These are phyloP conservation scores for Tetheella fluctuosa DNA, from an alignment of 2,888 invertebrate genomes.

Conservation along the genomic window DNA sequence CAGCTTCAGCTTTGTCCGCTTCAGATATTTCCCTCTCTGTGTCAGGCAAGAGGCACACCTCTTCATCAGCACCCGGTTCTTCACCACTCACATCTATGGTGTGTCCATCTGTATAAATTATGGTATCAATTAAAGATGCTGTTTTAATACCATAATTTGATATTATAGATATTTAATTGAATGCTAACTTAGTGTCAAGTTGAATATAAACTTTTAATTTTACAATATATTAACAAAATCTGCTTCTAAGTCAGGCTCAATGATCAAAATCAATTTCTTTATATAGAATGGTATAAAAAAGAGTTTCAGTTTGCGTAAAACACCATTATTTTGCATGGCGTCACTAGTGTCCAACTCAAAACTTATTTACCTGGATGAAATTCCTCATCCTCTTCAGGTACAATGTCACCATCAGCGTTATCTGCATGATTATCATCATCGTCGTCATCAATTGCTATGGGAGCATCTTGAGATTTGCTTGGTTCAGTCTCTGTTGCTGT, in stretches of 20 bases:
- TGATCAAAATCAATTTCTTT: no score
- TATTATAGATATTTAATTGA: no score
- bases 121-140: not conserved
- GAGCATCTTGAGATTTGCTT: slow-evolving; percentile 43
- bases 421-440: slow-evolving; percentile 62
- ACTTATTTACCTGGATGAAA: slow-evolving; percentile 33
- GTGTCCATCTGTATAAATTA: not conserved
- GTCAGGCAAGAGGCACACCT: slow-evolving; percentile 88
- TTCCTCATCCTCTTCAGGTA: slow-evolving; percentile 57
- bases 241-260: no score
- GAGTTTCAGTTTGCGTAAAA: no score
- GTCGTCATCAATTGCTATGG: slow-evolving; percentile 53
- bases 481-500: slow-evolving; percentile 42
- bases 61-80: slow-evolving; percentile 86
- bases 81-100: slow-evolving; percentile 55
- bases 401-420: slow-evolving; percentile 42
- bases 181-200: no score
- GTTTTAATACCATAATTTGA: no score
- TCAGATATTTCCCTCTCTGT: slow-evolving; percentile 87
- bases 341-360: no score
- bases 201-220: no score
- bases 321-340: no score
- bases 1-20: slow-evolving; percentile 86
- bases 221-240: no score
- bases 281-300: no score